These are phyloP conservation scores for Caenorhabditis inopinata DNA, from an alignment of 1,140 invertebrate genomes.

Conservation along the genomic window DNA sequence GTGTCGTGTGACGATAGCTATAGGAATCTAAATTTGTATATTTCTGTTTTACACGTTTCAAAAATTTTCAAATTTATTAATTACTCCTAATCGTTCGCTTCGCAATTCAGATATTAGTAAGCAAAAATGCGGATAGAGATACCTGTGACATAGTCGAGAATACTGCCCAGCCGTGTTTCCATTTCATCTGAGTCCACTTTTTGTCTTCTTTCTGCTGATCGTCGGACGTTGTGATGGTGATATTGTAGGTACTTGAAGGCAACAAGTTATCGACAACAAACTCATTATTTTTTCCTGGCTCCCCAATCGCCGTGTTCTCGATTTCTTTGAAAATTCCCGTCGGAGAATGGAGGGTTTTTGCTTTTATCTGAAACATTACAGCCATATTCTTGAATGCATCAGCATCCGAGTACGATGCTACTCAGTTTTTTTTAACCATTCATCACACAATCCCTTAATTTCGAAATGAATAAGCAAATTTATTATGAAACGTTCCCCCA, in stretches of 20 bases:
- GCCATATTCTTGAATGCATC: too few relatives aligned
- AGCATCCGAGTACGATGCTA: not conserved
- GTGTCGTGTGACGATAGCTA: too few relatives aligned
- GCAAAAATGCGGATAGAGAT: not conserved
- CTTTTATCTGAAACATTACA: constrained; percentile 26
- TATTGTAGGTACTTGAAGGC: constrained; percentile 34
- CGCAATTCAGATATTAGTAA: too few relatives aligned
- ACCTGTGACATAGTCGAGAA: not conserved
- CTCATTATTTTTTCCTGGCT: constrained; percentile 36
- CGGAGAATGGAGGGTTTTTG: constrained; percentile 32
- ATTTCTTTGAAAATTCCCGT: constrained; percentile 37
- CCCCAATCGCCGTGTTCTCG: not conserved
- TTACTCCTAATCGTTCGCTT: too few relatives aligned
- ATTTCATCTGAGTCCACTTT: constrained; percentile 17
- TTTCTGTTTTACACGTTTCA: too few relatives aligned
- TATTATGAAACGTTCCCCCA: too few relatives aligned
- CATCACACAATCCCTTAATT: too few relatives aligned
- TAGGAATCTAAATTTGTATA: too few relatives aligned
- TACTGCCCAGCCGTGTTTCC: constrained; percentile 12
- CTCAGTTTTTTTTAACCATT: too few relatives aligned
- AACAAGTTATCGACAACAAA: constrained; percentile 29
- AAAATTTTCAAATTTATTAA: too few relatives aligned
- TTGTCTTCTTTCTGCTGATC: constrained; percentile 4
- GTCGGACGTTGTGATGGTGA: constrained; percentile 37
- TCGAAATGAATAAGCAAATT: too few relatives aligned